A percentile compares a stretch with the other conserved stretches of the same genome.
These are phyloP conservation scores for Augochlora pura DNA, from an alignment of 1,140 invertebrate species.

Conservation along the genomic window DNA sequence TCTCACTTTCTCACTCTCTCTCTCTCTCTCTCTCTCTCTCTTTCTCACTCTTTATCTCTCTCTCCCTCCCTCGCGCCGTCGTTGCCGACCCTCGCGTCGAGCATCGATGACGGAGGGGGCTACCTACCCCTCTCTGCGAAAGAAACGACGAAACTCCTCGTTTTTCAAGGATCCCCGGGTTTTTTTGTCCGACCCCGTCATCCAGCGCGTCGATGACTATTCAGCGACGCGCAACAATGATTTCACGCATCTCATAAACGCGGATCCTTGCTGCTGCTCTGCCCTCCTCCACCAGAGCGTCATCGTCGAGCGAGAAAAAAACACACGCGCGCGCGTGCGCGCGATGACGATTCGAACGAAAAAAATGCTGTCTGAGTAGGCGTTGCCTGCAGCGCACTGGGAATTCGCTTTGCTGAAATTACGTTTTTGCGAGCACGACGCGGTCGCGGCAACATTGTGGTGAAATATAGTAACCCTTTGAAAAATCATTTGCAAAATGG, in stretches of 20 bases:
- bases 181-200: constrained; percentile 16
- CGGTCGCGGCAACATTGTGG: no score
- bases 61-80: not conserved
- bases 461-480: no score
- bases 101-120: constrained; percentile 66
- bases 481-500: no score
- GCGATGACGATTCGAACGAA: not conserved
- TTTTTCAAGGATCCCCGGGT: constrained; percentile 37
- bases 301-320: not conserved
- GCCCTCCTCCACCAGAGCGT: not conserved
- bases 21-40: no score
- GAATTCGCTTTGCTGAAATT: not conserved
- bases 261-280: not conserved
- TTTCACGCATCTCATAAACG: constrained; percentile 26
- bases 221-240: constrained; percentile 14
- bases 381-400: not conserved
- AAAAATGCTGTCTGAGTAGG: not conserved
- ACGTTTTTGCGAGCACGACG: no score
- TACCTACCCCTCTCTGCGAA: constrained; percentile 18
- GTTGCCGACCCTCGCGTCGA: constrained; percentile 26
- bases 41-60: no score
- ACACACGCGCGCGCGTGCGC: no score
- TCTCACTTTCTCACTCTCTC: no score
- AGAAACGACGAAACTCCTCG: constrained; percentile 47
- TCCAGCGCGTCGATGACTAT: constrained; percentile 25